A percentile compares a stretch with the other conserved stretches of the same genome.
These are phyloP conservation scores for Psilopsiagon aymara DNA, from an alignment of 2,113 vertebrate genomes.

Conservation along the genomic window DNA sequence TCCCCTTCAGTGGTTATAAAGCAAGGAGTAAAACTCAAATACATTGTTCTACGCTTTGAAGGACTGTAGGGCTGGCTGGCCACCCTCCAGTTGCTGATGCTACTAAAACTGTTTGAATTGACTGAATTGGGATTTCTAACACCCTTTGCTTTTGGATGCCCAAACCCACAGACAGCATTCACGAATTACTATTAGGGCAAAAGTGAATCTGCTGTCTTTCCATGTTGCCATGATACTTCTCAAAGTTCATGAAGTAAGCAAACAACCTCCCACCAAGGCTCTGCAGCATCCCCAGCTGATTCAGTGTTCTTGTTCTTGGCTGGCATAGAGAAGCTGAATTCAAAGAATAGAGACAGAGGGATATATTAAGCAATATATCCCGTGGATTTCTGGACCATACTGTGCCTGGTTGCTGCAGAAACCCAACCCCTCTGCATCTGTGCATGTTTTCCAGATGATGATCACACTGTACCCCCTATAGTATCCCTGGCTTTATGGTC, in stretches of 20 bases:
- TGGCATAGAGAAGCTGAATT: not conserved
- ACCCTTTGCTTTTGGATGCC: not conserved
- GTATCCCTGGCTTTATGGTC: not conserved
- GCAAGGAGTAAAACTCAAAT: not conserved
- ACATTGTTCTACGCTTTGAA: not conserved
- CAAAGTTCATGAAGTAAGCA: not conserved
- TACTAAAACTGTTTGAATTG: not conserved
- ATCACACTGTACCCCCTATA: not conserved
- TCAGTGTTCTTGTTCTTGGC: not conserved
- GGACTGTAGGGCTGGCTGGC: not conserved
- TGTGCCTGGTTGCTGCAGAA: not conserved
- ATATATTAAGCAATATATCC: not conserved
- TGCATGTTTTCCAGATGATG: not conserved
- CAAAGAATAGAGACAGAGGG: not conserved
- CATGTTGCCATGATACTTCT: not conserved
- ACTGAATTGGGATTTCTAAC: not conserved
- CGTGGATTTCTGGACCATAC: not conserved
- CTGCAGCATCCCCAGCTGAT: not conserved
- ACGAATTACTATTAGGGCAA: not conserved
- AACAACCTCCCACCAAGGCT: not conserved
- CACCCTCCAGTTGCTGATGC: not conserved
- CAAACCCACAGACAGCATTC: not conserved
- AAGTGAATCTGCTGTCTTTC: not conserved
- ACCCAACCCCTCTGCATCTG: not conserved
- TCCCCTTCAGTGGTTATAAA: not conserved